Evolutionary conservation across 2,888 invertebrate genomes (phyloP).

Genomic region (Mechanitis messenoides): DNA sequence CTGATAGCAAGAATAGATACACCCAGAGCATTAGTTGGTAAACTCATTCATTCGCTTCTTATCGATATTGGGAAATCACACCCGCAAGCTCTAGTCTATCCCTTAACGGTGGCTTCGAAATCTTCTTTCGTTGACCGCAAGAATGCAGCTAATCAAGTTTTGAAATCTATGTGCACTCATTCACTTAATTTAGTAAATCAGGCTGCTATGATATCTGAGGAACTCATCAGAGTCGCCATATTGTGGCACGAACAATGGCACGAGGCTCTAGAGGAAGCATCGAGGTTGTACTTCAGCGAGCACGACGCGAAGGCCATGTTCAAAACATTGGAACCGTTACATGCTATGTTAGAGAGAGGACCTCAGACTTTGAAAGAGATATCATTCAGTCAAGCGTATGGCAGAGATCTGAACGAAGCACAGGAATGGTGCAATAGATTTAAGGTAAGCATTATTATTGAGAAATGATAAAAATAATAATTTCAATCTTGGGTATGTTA

Average conservation of each 20-base stretch:
- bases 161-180: constrained; percentile 97
- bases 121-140: constrained; percentile 90
- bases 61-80: constrained; percentile 98
- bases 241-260: constrained; percentile 99
- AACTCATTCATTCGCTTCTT: constrained; percentile 93
- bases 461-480: not conserved
- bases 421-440: constrained; percentile 96
- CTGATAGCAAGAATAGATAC: constrained; percentile 98
- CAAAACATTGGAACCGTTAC: constrained; percentile 94
- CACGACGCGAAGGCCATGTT: constrained; percentile 98
- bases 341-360: constrained; percentile 94
- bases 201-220: constrained; percentile 97
- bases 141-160: constrained; percentile 94
- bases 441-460: constrained; percentile 62
- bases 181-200: constrained; percentile 94
- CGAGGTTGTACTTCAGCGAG: constrained; percentile 95
- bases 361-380: constrained; percentile 98
- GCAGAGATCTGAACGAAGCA: constrained; percentile 94
- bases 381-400: constrained; percentile 97
- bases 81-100: constrained; percentile 98
- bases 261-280: constrained; percentile 97
- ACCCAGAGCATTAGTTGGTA: constrained; percentile 89
- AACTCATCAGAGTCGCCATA: constrained; percentile 97
- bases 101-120: constrained; percentile 97
- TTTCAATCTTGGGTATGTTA: too few species aligned